Evolutionary conservation across 2,113 vertebrate genomes (phyloP).

Genomic region (Oryzias curvinotus): DNA sequence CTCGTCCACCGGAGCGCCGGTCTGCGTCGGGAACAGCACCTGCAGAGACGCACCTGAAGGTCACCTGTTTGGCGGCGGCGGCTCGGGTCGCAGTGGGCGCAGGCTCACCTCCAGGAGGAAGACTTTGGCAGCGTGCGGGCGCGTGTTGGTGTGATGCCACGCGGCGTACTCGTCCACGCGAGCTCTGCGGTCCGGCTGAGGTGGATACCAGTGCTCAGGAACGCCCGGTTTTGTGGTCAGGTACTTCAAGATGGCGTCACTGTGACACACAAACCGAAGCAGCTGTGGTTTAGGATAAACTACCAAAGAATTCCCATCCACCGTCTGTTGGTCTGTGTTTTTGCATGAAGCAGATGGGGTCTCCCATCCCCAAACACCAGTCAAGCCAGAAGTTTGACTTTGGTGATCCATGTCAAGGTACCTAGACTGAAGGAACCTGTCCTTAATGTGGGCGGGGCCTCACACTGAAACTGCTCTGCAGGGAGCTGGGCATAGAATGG

Average conservation of each 20-base stretch:
- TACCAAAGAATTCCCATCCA: too few species aligned
- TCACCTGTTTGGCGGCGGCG: too few species aligned
- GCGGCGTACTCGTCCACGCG: conserved; percentile 78
- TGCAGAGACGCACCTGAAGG: conserved; percentile 23
- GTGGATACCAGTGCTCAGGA: conserved; percentile 79
- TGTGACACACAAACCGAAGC: background rate
- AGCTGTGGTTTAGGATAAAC: too few species aligned
- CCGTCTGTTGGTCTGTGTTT: too few species aligned
- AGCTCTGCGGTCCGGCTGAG: conserved; percentile 62
- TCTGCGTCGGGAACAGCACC: conserved; percentile 62
- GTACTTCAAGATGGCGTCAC: conserved; percentile 80
- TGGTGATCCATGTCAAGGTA: too few species aligned
- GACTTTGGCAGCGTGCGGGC: conserved; percentile 65
- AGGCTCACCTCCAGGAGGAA: conserved; percentile 72
- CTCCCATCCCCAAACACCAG: too few species aligned
- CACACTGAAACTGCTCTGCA: background rate
- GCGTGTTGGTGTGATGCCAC: conserved; percentile 78
- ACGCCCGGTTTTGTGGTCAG: conserved; percentile 55
- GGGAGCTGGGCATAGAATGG: too few species aligned
- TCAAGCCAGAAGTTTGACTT: too few species aligned
- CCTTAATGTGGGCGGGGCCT: too few species aligned
- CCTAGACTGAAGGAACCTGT: too few species aligned
- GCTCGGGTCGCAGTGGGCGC: background rate
- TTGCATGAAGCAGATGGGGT: too few species aligned
- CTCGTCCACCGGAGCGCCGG: conserved; percentile 42